Conservation (phyloP, 2,888 invertebrate species). For the Callinectes sapidus region DNA sequence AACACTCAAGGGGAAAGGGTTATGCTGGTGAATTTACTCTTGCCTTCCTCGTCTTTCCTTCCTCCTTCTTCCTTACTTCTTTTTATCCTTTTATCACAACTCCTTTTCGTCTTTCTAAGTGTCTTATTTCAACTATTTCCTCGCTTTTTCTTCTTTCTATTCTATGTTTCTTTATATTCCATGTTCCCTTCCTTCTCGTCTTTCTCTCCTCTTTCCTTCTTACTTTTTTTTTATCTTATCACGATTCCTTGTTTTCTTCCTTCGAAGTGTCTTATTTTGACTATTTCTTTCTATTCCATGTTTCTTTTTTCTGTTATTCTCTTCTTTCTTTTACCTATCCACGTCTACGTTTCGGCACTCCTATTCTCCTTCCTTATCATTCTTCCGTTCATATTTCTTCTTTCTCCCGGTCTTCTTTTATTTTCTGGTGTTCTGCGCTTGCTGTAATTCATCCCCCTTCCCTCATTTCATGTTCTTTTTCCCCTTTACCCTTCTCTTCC, state of each 20-base stretch:
- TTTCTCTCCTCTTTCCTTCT: background rate
- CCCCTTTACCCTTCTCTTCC: background rate
- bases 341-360: background rate
- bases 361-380: background rate
- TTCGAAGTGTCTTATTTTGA: too few species aligned
- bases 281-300: background rate
- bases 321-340: background rate
- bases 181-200: too few species aligned
- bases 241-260: background rate
- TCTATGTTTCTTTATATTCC: background rate
- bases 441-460: background rate
- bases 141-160: background rate
- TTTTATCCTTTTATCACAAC: background rate
- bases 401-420: background rate
- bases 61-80: background rate
- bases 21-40: background rate
- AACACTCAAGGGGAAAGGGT: too few species aligned
- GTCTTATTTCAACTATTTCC: too few species aligned
- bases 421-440: background rate
- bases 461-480: background rate
- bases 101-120: background rate
- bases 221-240: background rate
- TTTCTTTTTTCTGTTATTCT: background rate
- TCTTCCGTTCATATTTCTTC: background rate
- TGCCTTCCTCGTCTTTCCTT: background rate